Evolutionary conservation across 2,888 invertebrate species (phyloP).

Genomic region (Taphrorychus bicolor): DNA sequence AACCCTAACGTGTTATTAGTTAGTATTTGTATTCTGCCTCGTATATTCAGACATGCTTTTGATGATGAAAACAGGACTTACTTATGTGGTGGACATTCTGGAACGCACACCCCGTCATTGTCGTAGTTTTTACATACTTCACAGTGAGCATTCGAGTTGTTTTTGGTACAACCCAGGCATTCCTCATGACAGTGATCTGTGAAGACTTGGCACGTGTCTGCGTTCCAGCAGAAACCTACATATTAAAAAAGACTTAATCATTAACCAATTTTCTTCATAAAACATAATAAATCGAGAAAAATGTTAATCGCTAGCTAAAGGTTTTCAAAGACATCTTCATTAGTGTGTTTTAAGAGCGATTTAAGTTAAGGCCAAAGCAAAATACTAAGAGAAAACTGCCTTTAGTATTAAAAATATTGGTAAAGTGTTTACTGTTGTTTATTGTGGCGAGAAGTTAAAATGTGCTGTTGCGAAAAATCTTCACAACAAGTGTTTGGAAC

Average conservation of each 20-base stretch:
- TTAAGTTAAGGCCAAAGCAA: no score
- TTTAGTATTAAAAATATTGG: no score
- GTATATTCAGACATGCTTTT: background rate
- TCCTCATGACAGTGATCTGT: constrained; percentile 70
- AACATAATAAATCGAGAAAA: no score
- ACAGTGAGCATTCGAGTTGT: constrained; percentile 64
- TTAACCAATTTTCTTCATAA: background rate
- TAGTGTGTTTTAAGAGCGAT: no score
- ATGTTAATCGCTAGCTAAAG: no score
- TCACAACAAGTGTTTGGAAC: no score
- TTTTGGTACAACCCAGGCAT: constrained; percentile 78
- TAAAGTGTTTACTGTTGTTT: no score
- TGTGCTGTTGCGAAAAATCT: no score
- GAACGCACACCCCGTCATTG: constrained; percentile 57
- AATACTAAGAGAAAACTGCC: no score
- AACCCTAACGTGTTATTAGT: no score
- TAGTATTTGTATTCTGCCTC: background rate
- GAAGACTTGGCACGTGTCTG: constrained; percentile 62
- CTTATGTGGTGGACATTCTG: constrained; percentile 71
- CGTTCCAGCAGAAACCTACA: constrained; percentile 61
- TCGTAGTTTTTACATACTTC: constrained; percentile 69
- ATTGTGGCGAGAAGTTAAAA: no score
- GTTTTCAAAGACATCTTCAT: no score
- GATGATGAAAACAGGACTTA: constrained; percentile 64
- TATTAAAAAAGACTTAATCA: constrained; percentile 23